Base-by-base conservation (phyloP, 2,113 vertebrate genomes). In the Oncorhynchus clarkii region DNA sequence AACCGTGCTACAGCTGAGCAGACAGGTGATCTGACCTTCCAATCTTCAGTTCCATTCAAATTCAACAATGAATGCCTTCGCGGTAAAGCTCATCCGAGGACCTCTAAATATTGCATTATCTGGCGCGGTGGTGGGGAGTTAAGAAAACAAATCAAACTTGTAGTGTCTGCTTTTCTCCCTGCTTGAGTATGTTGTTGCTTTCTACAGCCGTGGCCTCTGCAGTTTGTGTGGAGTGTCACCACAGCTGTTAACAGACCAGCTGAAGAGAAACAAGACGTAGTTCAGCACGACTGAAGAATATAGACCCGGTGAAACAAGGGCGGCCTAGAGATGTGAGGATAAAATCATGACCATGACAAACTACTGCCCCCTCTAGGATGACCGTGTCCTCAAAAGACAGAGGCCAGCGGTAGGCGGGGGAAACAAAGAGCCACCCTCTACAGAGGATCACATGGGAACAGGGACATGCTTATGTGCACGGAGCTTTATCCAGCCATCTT, bases 21-120 rank as follows among this genome's bases (percentile, higher is more conserved):
- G 82, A 88, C 85, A 87, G 85, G 86, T 87, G 83, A 85, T 84
- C 77, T 88, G 87, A 91, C 87, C 87, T 91, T 90, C 89, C 34
- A 82, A 85, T 75, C 76, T 71, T 83, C 82, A 57, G 78, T 76
- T 83, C 85, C 78, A 51, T 82, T 83, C 86, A 73, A 75, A 86
- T 88, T 88, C 73, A 89, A 87, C 87, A 88, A 90, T 84, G 80
- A 81, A 90, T 81, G 78, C 78, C 64, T 76, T 70, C 65, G 78
- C 22, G 22, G 74, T 2, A 65, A 26, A 39, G 79, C 75, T 86
- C 79, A 80, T 76, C 67, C 9, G 73, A 70, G 2, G 24, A 12
- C 13, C 84, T 86, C 87, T 85, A 84, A 87, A 88, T 84, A 88
- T 80, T 82, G 79, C 78, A 85, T 87, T 71, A 54, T 24, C 59